Base-by-base conservation (phyloP, 1,140 invertebrate genomes). In the Drosophila neocordata region DNA sequence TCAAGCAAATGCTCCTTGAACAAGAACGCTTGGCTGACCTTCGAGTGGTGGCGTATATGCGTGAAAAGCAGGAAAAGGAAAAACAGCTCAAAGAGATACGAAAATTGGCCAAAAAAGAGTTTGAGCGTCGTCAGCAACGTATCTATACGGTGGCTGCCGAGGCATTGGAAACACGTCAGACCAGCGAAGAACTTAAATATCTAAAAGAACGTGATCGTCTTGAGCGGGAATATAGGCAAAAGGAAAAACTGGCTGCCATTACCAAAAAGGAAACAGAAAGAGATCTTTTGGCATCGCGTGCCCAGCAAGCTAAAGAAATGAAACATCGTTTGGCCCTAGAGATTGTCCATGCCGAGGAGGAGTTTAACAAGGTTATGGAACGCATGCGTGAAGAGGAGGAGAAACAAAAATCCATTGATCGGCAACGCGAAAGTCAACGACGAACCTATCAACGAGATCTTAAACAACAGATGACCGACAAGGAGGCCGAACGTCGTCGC, bases 21-120 rank as follows among this genome's bases (percentile, higher is more conserved):
- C 94, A 95, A 80, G 93, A 94, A 71, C 92, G 92, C 62, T 92
- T 95, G 51, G 93, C 94, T 11, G 94, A 95, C 68, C 80, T 93
- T 63, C 93, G 94, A 73, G 92, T 95, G 58, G 92, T 92, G 72
- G 92, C 94, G 69, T 95, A 94, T 71, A 94, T 94, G 89, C 85
- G 90, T 52, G 79, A 93, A 34, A 95, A 95, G 73, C 92, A 92
- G 37, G 93, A 94, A 79, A 88, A 93, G 58, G 94, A 95, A 60
- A 87, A 90, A 34, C 92, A 92, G 61, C 56, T 93, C 1, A 92
- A 79, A 1, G 80, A 93, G 35, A 91, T 93, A 34, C 84, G 92
- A 34, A 85, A 66, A 24, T 68, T 92, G 34, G 88, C 92, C 31
- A 91, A 91, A 34, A 72, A 92, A 57, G 80, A 91, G 55, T 93